Evolutionary conservation across 2,888 invertebrate genomes (phyloP), one percentile per base, ranked within the genome.

Genomic region (Volucella inflata): DNA sequence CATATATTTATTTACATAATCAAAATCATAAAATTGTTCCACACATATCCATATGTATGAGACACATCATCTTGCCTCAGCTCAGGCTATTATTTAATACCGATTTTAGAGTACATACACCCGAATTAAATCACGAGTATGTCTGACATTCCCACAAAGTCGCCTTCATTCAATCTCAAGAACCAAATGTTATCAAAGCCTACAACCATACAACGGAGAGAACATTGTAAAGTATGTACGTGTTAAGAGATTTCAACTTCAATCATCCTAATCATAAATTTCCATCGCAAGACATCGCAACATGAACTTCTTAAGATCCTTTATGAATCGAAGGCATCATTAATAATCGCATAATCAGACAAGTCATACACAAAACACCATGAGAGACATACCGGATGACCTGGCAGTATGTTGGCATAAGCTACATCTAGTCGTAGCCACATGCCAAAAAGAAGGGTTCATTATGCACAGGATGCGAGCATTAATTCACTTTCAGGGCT

Each of bases 271-370:
- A 87, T 83, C 77, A 88, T 88, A 88, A 88, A 88, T 88, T 88
- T 87, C 81, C 79, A 87, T 87, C 87, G 51, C 70, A 48, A 87
- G 87, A 87, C 87, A 87, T 78, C 75, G 72, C 75, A 83, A 88
- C 88, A 88, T 87, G 88, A 81, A 87, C 76, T 87, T 87, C 74
- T 78, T 82, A 65, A 78, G 70, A 78, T 75, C 79, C 75, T 84
- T 83, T 79, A 84, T 84, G 76, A 78, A 83, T 82, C 79, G 79
- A 79, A 82, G 78, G 85, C 80, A 87, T 87, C 88, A 88, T 88
- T 88, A 88, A 88, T 88, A 88, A 88, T 88, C 88, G 87, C 88
- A 88, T 88, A 88, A 88, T 88, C 88, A 88, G 88, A 88, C 88
- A 88, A 87, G 88, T 87, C 88, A 87, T 83, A 87, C 80, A 72